Evolutionary conservation across 2,797 vertebrate species (phyloP).

Genomic region (Stomatorhinus walkeri): DNA sequence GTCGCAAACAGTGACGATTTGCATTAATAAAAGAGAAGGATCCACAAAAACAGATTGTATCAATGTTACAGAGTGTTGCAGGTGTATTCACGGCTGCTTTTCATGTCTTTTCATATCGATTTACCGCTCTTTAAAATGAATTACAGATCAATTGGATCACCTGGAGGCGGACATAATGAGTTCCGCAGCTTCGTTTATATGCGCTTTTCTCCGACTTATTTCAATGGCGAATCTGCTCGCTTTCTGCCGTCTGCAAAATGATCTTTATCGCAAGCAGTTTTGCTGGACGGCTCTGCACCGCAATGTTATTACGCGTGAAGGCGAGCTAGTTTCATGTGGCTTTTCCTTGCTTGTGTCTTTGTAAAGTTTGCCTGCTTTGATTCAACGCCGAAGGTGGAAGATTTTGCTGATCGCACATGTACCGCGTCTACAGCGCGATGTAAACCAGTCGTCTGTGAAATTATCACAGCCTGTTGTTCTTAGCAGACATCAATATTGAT

Average conservation of each 20-base stretch:
- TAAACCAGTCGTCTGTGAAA: neutral
- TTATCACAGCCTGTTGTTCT: neutral
- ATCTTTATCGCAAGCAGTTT: slow-evolving; percentile 10
- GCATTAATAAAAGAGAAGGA: slow-evolving; percentile 38
- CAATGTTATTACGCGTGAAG: neutral
- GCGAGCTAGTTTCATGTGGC: neutral
- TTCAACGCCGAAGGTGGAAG: neutral
- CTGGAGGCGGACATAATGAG: slow-evolving; percentile 67
- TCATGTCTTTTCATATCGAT: slow-evolving; percentile 66
- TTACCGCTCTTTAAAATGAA: slow-evolving; percentile 68
- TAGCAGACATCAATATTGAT: neutral
- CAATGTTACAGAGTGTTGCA: slow-evolving; percentile 63
- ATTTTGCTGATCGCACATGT: neutral
- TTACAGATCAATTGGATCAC: slow-evolving; percentile 72
- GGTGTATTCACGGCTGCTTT: slow-evolving; percentile 65
- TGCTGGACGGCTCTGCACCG: neutral
- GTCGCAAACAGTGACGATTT: slow-evolving; percentile 45
- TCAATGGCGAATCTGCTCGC: slow-evolving; percentile 19
- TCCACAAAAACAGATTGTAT: slow-evolving; percentile 18
- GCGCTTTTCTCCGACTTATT: slow-evolving; percentile 22
- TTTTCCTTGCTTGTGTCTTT: neutral
- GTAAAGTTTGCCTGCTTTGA: neutral
- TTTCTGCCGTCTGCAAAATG: slow-evolving; percentile 22
- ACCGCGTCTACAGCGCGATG: neutral
- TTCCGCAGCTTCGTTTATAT: slow-evolving; percentile 45